Percentiles rank a stretch among this genome's conserved stretches.
Conservation (phyloP, 1,140 invertebrate species). For the Orussus abietinus region DNA sequence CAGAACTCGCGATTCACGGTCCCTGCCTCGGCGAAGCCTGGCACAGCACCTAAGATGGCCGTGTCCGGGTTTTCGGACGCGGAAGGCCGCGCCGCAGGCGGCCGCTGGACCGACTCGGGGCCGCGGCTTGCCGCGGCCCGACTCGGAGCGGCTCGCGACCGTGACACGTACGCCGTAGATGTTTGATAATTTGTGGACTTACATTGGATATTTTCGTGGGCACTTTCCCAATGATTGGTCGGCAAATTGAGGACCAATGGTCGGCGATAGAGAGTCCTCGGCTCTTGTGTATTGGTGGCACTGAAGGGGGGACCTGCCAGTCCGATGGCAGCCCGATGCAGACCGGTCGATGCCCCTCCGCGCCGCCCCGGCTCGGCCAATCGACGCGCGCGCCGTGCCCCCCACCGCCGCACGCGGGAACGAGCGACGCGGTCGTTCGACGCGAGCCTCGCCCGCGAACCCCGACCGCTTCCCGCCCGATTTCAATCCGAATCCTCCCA, state of each 20-base stretch:
- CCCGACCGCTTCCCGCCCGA: no score
- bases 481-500: no score
- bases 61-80: no score
- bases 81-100: slow-evolving; percentile 2
- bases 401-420: no score
- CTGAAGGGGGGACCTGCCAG: slow-evolving; percentile 54
- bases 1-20: no score
- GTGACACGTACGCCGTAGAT: slow-evolving; percentile 32
- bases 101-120: no score
- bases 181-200: slow-evolving; percentile 74
- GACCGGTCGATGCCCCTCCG: slow-evolving; percentile 42
- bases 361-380: slow-evolving; percentile 24
- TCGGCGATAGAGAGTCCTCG: slow-evolving; percentile 56
- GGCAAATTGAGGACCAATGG: slow-evolving; percentile 65
- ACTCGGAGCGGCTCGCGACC: slow-evolving; percentile 21
- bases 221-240: slow-evolving; percentile 68
- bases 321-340: slow-evolving; percentile 49
- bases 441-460: no score
- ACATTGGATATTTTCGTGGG: slow-evolving; percentile 70
- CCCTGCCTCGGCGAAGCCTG: no score
- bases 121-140: no score
- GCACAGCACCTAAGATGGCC: no score
- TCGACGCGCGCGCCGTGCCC: slow-evolving; percentile 9
- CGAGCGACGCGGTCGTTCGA: no score
- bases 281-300: slow-evolving; percentile 60